Conservation (phyloP, 1,140 invertebrate genomes). For the Sitodiplosis mosellana region DNA sequence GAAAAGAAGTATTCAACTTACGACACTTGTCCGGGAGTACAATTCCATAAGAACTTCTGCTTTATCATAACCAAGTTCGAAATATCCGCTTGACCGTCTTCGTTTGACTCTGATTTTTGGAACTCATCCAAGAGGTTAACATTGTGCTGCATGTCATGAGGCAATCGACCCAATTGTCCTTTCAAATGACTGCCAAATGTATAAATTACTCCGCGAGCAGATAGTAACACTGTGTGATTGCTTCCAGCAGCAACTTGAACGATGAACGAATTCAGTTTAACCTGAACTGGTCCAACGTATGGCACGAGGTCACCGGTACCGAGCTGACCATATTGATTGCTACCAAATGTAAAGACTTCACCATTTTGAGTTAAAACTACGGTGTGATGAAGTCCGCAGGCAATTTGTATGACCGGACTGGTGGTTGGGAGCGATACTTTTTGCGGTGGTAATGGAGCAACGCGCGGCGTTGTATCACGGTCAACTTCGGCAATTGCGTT, state of each 20-base stretch:
- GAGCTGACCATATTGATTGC: constrained; percentile 86
- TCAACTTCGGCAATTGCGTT: constrained; percentile 35
- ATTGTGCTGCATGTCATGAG: constrained; percentile 22
- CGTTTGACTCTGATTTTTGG: not conserved
- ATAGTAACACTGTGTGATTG: constrained; percentile 86
- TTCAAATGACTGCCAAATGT: constrained; percentile 87
- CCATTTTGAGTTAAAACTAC: constrained; percentile 36
- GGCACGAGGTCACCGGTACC: constrained; percentile 68
- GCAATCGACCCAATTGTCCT: constrained; percentile 65
- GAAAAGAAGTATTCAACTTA: constrained; percentile 12
- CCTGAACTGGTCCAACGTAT: constrained; percentile 53
- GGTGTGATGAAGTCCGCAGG: constrained; percentile 82
- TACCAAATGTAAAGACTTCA: constrained; percentile 76
- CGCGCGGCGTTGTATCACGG: constrained; percentile 37
- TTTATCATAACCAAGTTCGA: constrained; percentile 8
- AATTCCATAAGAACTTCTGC: constrained; percentile 48
- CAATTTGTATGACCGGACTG: constrained; percentile 59
- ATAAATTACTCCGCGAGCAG: constrained; percentile 75
- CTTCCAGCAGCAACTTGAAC: constrained; percentile 78
- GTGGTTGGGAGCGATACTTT: constrained; percentile 45
- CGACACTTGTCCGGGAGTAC: constrained; percentile 61
- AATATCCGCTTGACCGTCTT: constrained; percentile 1
- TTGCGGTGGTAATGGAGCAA: constrained; percentile 53
- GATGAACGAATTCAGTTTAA: constrained; percentile 44
- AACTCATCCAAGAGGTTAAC: not conserved